Base-by-base conservation (phyloP, 2,797 vertebrate species). In the Oreonectes daqikongensis region DNA sequence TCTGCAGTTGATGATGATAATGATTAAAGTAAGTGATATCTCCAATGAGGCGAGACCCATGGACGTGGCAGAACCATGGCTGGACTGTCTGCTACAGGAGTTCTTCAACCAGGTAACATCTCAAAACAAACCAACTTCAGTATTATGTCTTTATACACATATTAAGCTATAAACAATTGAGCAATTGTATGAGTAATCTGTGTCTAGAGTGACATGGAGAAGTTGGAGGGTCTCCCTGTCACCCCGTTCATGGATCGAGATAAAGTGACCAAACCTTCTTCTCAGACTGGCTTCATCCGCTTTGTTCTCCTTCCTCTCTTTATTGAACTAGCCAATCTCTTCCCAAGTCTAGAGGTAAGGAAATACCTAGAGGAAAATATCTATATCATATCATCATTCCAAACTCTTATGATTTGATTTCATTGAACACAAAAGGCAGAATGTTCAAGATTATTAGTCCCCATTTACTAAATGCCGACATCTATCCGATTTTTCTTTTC, bases 21-120 rank as follows among this genome's bases (percentile, higher is more conserved):
- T 93, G 82, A 94, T 94, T 85, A 94, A 94, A 88, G 93, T 93
- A 14, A 93, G 93, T 7, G 92, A 94, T 83, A 94, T 94, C 50
- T 94, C 93, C 72, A 94, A 94, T 0, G 92, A 94, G 82, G 92
- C 92, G 0, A 87, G 92, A 65, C 93, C 92, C 73, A 92, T 92
- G 93, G 92, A 94, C 52, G 92, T 94, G 50, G 93, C 93, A 0
- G 93, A 94, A 79, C 93, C 93, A 55, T 94, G 93, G 93, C 32
- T 94, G 78, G 93, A 94, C 81, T 94, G 93, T 80, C 90, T 94
- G 1, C 84, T 94, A 44, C 91, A 93, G 86, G 93, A 94, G 66
- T 94, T 94, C 79, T 94, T 91, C 84, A 94, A 93, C 82, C 93
- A 94, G 92, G 93, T 94, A 42, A 79, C 18, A 68, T 40, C 35